A percentile compares a stretch with the other conserved stretches of the same genome.
These are phyloP conservation scores for Etia nguti DNA, from an alignment of 2,113 vertebrate genomes.

Conservation along the genomic window DNA sequence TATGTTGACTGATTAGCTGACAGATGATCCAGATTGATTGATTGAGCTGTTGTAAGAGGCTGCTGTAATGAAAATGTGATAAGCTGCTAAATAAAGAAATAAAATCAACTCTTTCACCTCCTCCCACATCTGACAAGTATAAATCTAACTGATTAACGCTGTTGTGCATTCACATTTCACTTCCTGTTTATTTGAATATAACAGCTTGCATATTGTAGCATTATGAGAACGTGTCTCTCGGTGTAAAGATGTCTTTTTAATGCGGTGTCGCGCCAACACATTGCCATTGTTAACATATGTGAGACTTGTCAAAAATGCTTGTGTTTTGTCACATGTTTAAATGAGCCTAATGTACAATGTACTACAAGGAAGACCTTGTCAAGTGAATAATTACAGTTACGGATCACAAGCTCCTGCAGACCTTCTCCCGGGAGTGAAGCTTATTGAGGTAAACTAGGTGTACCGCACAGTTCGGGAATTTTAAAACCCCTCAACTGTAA, in stretches of 20 bases:
- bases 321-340: constrained; percentile 69
- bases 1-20: background rate
- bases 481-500: background rate
- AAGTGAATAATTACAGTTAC: constrained; percentile 54
- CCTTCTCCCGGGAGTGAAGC: constrained; percentile 18
- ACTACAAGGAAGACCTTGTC: constrained; percentile 52
- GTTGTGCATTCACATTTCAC: constrained; percentile 51
- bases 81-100: constrained; percentile 60
- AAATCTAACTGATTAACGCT: constrained; percentile 73
- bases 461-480: background rate
- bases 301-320: constrained; percentile 67
- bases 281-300: constrained; percentile 70
- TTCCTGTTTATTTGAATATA: constrained; percentile 65
- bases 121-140: constrained; percentile 57
- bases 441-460: constrained; percentile 21
- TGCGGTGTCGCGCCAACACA: constrained; percentile 50
- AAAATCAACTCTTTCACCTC: constrained; percentile 55
- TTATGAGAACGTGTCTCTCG: constrained; percentile 63
- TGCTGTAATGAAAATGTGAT: constrained; percentile 55
- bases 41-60: constrained; percentile 42
- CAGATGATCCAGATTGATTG: constrained; percentile 7
- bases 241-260: constrained; percentile 73
- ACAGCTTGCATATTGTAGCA: constrained; percentile 69
- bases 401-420: constrained; percentile 26
- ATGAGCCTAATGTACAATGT: constrained; percentile 48